Base-by-base conservation (phyloP, 2,797 vertebrate genomes). In the Malacoraja senta region DNA sequence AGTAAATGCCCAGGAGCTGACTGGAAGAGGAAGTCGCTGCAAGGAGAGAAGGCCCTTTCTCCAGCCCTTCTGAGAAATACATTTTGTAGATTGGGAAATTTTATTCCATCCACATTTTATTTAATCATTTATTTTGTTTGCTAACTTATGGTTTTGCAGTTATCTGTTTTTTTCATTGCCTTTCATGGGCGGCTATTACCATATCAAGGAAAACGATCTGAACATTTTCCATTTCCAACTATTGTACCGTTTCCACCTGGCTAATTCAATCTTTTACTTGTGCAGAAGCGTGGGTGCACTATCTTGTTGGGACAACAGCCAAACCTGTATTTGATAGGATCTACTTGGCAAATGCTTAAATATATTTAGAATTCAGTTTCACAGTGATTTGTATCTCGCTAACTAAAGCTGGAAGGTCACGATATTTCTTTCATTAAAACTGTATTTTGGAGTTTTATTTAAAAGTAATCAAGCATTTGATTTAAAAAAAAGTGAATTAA, bases 241-340 rank as follows among this genome's bases (percentile, higher is more conserved):
- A 61, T 65, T 63, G 63, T 44, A 2, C 80, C 24, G 8, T 10
- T 61, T 93, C 93, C 93, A 94, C 94, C 94, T 95, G 94, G 95
- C 95, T 95, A 96, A 96, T 95, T 95, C 72, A 96, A 96, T 96
- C 95, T 94, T 95, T 94, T 94, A 93, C 93, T 93, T 94, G 93
- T 93, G 94, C 93, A 91, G 93, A 94, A 81, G 38, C 19, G 17
- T 83, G 38, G 80, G 8, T 83, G 9, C 29, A n/a, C 24, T 77
- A 53, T 81, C 38, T 81, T 81, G 79, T 88, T 65, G 84, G 61
- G 61, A 68, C 13, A 88, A 58, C 8, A n/a, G 58, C 61, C 29
- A 88, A 88, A 95, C 96, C 95, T 94, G 95, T 95, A 95, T 94
- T 95, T 93, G 96, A 97, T 96, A 96, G 95, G 96, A 96, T 97